phyloP scores from a whole-genome alignment of 2,888 invertebrate species.

The Pemphredon lugubris region DNA sequence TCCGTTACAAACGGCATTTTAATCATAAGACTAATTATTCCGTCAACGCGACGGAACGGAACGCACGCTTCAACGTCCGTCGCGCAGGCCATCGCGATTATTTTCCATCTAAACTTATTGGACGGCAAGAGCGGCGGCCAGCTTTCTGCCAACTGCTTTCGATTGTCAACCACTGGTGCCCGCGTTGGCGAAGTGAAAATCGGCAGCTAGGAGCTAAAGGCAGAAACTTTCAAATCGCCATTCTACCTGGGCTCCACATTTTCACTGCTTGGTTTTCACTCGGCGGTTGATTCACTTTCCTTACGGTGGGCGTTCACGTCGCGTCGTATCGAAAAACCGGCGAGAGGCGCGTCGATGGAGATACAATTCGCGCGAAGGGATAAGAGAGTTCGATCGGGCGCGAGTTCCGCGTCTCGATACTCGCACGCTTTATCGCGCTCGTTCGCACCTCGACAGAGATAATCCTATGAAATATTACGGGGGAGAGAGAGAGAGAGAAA shows the following conservation, averaged over 20 bases:
- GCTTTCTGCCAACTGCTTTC: constrained; percentile 40
- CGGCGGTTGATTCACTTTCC: constrained; percentile 63
- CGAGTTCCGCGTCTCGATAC: neutral
- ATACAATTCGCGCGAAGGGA: neutral
- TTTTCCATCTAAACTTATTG: neutral
- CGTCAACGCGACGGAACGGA: too few species aligned
- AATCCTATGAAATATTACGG: too few species aligned
- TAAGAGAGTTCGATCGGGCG: neutral
- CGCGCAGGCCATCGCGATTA: too few species aligned
- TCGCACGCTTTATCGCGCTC: neutral
- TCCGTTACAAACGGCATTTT: too few species aligned
- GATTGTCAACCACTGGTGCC: constrained; percentile 44
- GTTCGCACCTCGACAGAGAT: too few species aligned
- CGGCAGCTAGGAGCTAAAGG: constrained; percentile 62
- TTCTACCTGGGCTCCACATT: constrained; percentile 64
- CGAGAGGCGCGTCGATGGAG: constrained; percentile 9
- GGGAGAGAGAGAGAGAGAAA: too few species aligned
- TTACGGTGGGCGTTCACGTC: constrained; percentile 53
- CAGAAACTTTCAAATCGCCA: constrained; percentile 74
- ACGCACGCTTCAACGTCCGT: too few species aligned
- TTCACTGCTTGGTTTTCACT: constrained; percentile 68
- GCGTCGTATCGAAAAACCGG: constrained; percentile 35
- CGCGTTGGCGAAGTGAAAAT: constrained; percentile 72
- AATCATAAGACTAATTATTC: too few species aligned
- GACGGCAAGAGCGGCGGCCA: constrained; percentile 18